Base-by-base conservation (phyloP, 2,888 invertebrate genomes). In the Netelia fuscicornis region DNA sequence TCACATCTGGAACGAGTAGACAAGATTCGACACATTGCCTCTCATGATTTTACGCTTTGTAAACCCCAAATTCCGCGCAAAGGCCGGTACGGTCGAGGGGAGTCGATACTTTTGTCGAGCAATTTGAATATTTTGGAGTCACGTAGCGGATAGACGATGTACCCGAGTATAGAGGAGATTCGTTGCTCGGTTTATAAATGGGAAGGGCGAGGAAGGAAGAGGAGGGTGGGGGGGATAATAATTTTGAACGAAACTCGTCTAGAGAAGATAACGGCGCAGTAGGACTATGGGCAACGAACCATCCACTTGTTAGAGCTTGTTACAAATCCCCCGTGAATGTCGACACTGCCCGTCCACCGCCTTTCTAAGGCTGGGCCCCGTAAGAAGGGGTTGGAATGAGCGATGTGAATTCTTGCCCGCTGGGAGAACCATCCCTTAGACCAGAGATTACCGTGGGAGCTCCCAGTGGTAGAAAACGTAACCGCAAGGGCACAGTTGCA, bases 301-400 rank as follows among this genome's bases (percentile, higher is more conserved):
- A 84, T 85, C 86, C 88, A 88, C 88, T 90, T 90, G 89, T 90
- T 90, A 89, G 86, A 87, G 86, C 84, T 88, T 87, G 90, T 90
- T 90, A 90, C 90, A 89, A 88, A 88, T 89, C 90, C 89, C 90
- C 78, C 72, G 89, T 86, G 89, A 85, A 77, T 81, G 88, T 84
- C 86, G 86, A 80, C 81, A 79, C 82, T 78, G 37, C 37, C 79
- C 79, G 62, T 48, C 72, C 62, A 37, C 37, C 37, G 52, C 71
- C n/a, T 76, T 70, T 68, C 72, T 62, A 11, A 13, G 54, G 62
- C 10, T 60, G 60, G 37, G 6, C 37, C 37, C 37, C 6, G 37
- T 37, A 23, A 20, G 60, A 23, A 20, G 11, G 48, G 58, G 74
- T 68, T 64, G 62, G 56, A 68, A 81, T 60, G 75, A 75, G 81